Conservation (phyloP, 2,888 invertebrate species). For the Polymixis lichenea region DNA sequence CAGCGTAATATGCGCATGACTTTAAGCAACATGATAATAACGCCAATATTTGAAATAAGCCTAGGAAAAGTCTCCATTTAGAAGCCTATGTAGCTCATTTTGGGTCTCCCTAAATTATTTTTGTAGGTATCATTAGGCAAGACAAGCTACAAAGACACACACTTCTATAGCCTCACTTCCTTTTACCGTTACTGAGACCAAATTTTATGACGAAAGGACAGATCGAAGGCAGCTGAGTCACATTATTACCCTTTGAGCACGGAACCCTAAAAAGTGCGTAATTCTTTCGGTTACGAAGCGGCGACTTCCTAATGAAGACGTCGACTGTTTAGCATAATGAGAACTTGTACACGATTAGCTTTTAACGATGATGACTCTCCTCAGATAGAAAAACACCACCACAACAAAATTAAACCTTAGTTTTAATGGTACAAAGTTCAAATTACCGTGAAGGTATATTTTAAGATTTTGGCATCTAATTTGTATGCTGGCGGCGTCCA, state of each 20-base stretch:
- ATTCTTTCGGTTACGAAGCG: slow-evolving; percentile 66
- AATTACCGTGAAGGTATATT: slow-evolving; percentile 40
- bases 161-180: neutral
- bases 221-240: neutral
- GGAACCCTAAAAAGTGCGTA: slow-evolving; percentile 59
- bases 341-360: slow-evolving; percentile 86
- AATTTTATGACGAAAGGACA: slow-evolving; percentile 14
- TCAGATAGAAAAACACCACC: slow-evolving; percentile 55
- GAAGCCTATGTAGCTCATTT: neutral
- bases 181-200: neutral
- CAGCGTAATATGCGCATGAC: neutral
- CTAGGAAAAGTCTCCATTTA: neutral
- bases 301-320: slow-evolving; percentile 79
- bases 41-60: neutral
- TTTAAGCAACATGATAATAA: neutral
- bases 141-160: neutral
- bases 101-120: neutral
- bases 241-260: slow-evolving; percentile 15
- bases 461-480: slow-evolving; percentile 78
- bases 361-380: slow-evolving; percentile 87
- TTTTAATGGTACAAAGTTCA: slow-evolving; percentile 38
- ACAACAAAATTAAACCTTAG: slow-evolving; percentile 65
- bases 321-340: slow-evolving; percentile 85
- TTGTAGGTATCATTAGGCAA: neutral
- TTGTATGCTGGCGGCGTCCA: slow-evolving; percentile 80